A percentile compares a stretch with the other conserved stretches of the same genome.
Evolutionary conservation across 1,140 invertebrate species (phyloP).

Genomic region (Procambarus clarkii): DNA sequence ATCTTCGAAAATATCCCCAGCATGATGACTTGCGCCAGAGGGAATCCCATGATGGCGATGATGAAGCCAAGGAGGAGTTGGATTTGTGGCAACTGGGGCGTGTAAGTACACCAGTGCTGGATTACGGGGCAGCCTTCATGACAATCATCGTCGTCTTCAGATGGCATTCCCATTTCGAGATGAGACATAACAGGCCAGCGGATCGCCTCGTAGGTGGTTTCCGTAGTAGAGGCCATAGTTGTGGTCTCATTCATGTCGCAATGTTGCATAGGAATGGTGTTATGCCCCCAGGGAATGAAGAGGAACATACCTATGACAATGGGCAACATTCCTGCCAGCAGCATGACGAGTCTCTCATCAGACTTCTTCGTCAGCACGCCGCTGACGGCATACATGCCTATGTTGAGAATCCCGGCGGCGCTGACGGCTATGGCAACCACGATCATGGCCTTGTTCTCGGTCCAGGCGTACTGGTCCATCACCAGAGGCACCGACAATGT

Average conservation of each 20-base stretch:
- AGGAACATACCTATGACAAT: conserved; percentile 49
- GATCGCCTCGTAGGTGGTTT: not conserved
- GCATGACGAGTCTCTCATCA: conserved; percentile 64
- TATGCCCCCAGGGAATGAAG: conserved; percentile 49
- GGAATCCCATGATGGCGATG: conserved; percentile 53
- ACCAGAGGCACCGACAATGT: conserved; percentile 79
- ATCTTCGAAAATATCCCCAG: conserved; percentile 68
- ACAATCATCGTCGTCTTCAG: not conserved
- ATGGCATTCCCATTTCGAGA: not conserved
- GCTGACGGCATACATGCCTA: conserved; percentile 46
- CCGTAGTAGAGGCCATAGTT: not conserved
- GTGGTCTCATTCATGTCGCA: not conserved
- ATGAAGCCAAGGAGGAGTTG: conserved; percentile 61
- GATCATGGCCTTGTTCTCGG: conserved; percentile 53
- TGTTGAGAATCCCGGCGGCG: conserved; percentile 40
- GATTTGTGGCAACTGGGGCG: conserved; percentile 56
- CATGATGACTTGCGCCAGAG: conserved; percentile 39
- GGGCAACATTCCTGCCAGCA: conserved; percentile 55
- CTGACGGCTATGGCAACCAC: conserved; percentile 59
- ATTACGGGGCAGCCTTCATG: conserved; percentile 40
- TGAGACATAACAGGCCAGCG: not conserved
- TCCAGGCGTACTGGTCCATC: conserved; percentile 68
- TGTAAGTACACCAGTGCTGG: conserved; percentile 69
- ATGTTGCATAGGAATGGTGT: conserved; percentile 38
- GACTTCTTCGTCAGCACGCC: conserved; percentile 31